These are phyloP conservation scores for Serranus cabrilla DNA, from an alignment of 2,797 vertebrate species.

Conservation along the genomic window DNA sequence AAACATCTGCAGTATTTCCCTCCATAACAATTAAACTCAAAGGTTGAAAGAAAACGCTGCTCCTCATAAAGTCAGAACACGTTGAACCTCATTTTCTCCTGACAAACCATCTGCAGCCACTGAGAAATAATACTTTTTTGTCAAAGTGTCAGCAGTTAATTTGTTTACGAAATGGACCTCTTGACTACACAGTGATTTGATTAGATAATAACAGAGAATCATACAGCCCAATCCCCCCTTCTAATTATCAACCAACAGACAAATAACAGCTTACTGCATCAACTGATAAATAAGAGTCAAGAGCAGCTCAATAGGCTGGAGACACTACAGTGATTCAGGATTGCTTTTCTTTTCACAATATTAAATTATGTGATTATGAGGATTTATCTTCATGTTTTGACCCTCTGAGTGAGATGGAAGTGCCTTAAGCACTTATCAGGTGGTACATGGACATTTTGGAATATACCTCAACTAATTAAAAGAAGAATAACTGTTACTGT, in stretches of 20 bases:
- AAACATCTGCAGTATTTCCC: neutral
- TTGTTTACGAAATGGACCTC: neutral
- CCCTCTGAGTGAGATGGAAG: too few species aligned
- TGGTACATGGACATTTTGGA: too few species aligned
- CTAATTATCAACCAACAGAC: constrained; percentile 3
- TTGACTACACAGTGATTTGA: constrained; percentile 12
- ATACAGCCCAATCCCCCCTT: neutral
- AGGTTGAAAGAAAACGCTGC: neutral
- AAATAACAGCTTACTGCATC: constrained; percentile 25
- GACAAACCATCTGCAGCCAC: neutral
- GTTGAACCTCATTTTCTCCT: neutral
- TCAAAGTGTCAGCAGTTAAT: neutral
- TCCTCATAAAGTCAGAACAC: neutral
- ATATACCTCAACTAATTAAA: too few species aligned
- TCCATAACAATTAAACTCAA: neutral
- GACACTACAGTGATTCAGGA: neutral
- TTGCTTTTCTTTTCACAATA: neutral
- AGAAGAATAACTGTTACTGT: too few species aligned
- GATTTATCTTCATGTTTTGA: neutral
- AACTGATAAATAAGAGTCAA: constrained; percentile 21
- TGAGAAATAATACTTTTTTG: neutral
- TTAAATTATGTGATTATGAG: neutral
- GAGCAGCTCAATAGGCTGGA: neutral
- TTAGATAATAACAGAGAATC: constrained; percentile 30
- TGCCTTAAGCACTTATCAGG: too few species aligned